Base-by-base conservation (phyloP, 2,797 vertebrate genomes). In the Columba guinea region DNA sequence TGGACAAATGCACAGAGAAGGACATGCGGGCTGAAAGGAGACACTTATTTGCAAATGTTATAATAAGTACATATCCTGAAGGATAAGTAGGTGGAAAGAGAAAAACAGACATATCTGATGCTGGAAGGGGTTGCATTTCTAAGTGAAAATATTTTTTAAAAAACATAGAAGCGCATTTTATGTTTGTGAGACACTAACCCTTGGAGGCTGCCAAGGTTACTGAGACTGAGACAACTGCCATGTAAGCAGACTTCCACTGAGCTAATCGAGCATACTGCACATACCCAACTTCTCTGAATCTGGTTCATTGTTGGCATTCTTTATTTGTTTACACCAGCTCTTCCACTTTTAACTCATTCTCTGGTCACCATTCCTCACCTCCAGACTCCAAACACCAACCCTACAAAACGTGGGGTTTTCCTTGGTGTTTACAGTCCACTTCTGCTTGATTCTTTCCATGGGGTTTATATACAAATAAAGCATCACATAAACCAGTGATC, bases 251-350 rank as follows among this genome's bases (percentile, higher is more conserved):
- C 82, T 95, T 89, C 62, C 73, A 87, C 90, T 94, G 92, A 96
- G 89, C 84, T 91, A 89, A 94, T 95, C 82, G 65, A 84, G 30
- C 60, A 75, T 84, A 80, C 53, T 95, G 96, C 91, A 95, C 93
- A 93, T 89, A 94, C 67, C 86, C 46, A 73, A 8, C 74, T 59
- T 78, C 91, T 96, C 91, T 55, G 81, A 96, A 97, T 96, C 95
- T 96, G 93, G 95, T 97, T 95, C 85, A 46, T 62, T 58, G 60
- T 94, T 84, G 94, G 74, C 91, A 97, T 96, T 92, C 94, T 77
- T 97, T 92, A 58, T 91, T 95, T 97, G 91, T 96, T 98, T 97
- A 95, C 53, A 80, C 64, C 78, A 89, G 52, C 89, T 95, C 63
- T 87, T 93, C 60, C 55, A 87, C 87, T 95, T 96, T 78, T 84